phyloP scores from a whole-genome alignment of 1,140 invertebrate species.

The Acromyrmex echinatior region DNA sequence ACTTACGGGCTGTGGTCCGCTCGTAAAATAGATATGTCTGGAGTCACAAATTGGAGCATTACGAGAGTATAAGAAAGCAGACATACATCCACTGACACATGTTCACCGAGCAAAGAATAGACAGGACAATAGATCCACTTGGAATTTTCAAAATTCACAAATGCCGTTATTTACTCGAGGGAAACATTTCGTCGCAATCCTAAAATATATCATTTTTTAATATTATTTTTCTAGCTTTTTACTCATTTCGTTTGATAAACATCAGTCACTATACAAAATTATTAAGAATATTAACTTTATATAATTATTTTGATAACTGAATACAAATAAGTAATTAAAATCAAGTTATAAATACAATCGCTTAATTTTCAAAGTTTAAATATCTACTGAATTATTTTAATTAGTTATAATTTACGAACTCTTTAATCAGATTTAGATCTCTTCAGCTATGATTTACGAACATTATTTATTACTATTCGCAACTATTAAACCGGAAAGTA shows the following conservation, averaged over 20 bases:
- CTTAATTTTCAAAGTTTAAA: neutral
- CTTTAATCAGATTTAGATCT: neutral
- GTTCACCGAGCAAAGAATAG: conserved; percentile 41
- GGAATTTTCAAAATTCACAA: conserved; percentile 56
- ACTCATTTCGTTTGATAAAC: neutral
- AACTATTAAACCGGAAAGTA: neutral
- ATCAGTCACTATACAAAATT: neutral
- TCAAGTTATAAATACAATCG: neutral
- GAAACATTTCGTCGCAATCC: neutral
- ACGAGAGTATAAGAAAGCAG: conserved; percentile 56
- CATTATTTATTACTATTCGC: neutral
- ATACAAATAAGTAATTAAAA: neutral
- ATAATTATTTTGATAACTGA: neutral
- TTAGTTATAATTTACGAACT: neutral
- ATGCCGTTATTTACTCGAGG: neutral
- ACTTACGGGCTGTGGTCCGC: conserved; percentile 31
- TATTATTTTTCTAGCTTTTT: neutral
- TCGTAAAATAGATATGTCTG: conserved; percentile 54
- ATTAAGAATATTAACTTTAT: neutral
- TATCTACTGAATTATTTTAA: neutral
- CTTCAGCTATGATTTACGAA: neutral
- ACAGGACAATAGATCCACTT: conserved; percentile 52
- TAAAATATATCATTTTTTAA: neutral
- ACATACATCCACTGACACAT: conserved; percentile 58
- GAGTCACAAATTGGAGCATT: conserved; percentile 55